Evolutionary conservation across 2,888 invertebrate species (phyloP).

Genomic region (Monopis laevigella): DNA sequence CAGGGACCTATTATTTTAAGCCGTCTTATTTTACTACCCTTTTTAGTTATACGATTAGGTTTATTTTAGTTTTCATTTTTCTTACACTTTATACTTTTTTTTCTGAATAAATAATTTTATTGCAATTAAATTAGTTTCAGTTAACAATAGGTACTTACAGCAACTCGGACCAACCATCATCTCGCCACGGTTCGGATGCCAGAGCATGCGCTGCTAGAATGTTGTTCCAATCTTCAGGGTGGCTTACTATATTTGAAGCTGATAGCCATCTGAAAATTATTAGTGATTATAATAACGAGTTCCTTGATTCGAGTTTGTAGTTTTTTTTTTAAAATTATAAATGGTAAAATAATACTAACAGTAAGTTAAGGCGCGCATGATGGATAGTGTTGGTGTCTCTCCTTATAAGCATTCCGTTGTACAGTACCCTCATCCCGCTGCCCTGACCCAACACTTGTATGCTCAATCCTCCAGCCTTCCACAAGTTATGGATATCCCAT

Average conservation of each 20-base stretch:
- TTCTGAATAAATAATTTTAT: no score
- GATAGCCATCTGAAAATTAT: slow-evolving; percentile 62
- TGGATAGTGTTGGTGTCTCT: slow-evolving; percentile 23
- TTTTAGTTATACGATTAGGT: no score
- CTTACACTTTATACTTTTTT: no score
- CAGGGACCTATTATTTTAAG: no score
- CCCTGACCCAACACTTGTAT: slow-evolving; percentile 71
- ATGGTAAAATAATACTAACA: slow-evolving; percentile 65
- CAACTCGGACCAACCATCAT: slow-evolving; percentile 62
- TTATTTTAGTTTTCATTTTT: no score
- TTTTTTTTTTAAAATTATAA: no score
- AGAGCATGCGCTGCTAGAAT: slow-evolving; percentile 62
- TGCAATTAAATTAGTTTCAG: slow-evolving; percentile 9
- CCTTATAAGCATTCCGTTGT: slow-evolving; percentile 73
- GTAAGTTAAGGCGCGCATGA: slow-evolving; percentile 62
- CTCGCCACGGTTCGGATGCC: slow-evolving; percentile 67
- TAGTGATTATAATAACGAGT: neutral
- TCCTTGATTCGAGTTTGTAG: no score
- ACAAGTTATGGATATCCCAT: slow-evolving; percentile 41
- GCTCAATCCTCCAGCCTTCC: slow-evolving; percentile 69
- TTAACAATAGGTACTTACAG: slow-evolving; percentile 44
- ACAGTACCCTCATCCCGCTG: slow-evolving; percentile 70
- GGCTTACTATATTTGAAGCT: slow-evolving; percentile 46
- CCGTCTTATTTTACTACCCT: no score
- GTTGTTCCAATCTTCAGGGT: slow-evolving; percentile 66